Evolutionary conservation across 1,140 invertebrate species (phyloP).

Genomic region (Lepidurus couesii): DNA sequence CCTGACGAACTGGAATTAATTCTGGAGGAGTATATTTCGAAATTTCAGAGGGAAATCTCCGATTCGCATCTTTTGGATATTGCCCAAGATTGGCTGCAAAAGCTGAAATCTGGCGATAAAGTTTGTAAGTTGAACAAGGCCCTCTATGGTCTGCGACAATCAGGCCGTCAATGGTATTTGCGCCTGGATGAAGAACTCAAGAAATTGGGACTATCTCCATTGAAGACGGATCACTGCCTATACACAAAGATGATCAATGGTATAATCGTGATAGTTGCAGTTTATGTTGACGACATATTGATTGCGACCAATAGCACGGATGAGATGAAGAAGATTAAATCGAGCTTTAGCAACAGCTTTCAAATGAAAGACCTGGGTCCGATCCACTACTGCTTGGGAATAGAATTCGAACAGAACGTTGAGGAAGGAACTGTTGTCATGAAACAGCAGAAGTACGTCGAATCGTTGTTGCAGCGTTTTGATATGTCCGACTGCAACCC

Average conservation of each 20-base stretch:
- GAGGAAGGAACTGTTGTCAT: constrained; percentile 32
- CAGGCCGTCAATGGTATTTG: constrained; percentile 36
- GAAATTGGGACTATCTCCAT: constrained; percentile 42
- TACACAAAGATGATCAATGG: constrained; percentile 39
- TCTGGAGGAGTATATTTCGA: neutral
- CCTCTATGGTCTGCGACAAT: constrained; percentile 43
- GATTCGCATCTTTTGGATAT: neutral
- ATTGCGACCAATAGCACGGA: constrained; percentile 35
- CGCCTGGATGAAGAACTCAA: constrained; percentile 43
- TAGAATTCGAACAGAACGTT: constrained; percentile 39
- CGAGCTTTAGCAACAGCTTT: constrained; percentile 38
- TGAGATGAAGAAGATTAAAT: constrained; percentile 36
- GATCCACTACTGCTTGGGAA: constrained; percentile 39
- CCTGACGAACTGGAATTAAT: constrained; percentile 38
- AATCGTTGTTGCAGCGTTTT: neutral
- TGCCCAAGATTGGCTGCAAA: neutral
- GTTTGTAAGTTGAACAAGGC: constrained; percentile 41
- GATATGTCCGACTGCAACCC: neutral
- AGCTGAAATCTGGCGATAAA: constrained; percentile 20
- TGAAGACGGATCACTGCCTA: constrained; percentile 43
- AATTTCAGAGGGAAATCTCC: neutral
- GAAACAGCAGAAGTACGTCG: constrained; percentile 32
- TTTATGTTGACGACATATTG: constrained; percentile 50
- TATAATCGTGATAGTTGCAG: constrained; percentile 40
- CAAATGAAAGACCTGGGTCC: constrained; percentile 35